Conservation (phyloP, 2,888 invertebrate genomes). For the Elysia crispata region DNA sequence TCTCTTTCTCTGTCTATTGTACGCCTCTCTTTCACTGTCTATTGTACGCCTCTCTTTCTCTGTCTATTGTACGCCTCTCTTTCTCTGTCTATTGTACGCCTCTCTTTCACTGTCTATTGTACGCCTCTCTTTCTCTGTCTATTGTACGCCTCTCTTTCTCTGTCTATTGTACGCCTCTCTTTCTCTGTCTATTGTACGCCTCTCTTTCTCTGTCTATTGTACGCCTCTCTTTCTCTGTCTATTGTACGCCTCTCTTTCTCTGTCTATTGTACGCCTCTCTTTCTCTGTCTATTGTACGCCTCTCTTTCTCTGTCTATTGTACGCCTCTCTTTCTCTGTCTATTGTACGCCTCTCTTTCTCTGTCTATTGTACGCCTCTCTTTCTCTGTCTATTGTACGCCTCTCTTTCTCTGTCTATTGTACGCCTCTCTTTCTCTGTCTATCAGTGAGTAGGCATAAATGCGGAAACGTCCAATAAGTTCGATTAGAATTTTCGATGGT, state of each 20-base stretch:
- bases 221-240: neutral
- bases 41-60: neutral
- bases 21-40: neutral
- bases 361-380: too few relatives aligned
- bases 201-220: neutral
- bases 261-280: neutral
- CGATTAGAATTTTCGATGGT: too few relatives aligned
- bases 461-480: too few relatives aligned
- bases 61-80: neutral
- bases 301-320: too few relatives aligned
- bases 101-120: too few relatives aligned
- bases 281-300: constrained; percentile 13
- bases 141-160: constrained; percentile 43
- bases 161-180: neutral
- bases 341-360: too few relatives aligned
- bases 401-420: constrained; percentile 11
- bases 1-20: too few relatives aligned
- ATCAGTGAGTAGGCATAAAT: too few relatives aligned
- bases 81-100: neutral
- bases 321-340: too few relatives aligned
- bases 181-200: neutral
- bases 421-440: too few relatives aligned
- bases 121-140: constrained; percentile 47
- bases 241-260: neutral
- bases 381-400: too few relatives aligned